These are phyloP conservation scores for Thyatira batis DNA, from an alignment of 2,888 invertebrate genomes.

Conservation along the genomic window DNA sequence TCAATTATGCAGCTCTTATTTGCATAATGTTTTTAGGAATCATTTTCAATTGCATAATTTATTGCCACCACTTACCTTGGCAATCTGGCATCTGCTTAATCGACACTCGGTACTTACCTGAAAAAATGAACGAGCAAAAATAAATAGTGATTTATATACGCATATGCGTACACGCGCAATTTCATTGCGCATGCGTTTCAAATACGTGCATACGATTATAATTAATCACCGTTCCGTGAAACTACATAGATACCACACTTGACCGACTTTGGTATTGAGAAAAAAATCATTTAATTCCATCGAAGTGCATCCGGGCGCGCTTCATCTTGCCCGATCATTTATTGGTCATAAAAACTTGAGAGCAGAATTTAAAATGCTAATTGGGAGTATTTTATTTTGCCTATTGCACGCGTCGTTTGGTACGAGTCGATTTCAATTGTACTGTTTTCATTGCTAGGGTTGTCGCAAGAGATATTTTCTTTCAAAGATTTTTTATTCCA, in stretches of 20 bases:
- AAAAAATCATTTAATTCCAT: conserved; percentile 36
- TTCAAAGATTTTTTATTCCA: no score
- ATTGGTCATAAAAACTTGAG: conserved; percentile 3
- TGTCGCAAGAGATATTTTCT: neutral
- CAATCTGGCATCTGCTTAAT: conserved; percentile 4
- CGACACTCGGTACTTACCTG: conserved; percentile 26
- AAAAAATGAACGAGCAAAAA: conserved; percentile 26
- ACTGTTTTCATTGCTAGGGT: neutral
- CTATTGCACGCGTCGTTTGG: neutral
- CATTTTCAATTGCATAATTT: conserved; percentile 16
- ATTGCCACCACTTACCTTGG: conserved; percentile 16
- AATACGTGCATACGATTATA: conserved; percentile 34
- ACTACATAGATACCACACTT: conserved; percentile 37
- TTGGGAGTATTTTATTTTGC: conserved; percentile 1
- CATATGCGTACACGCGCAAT: conserved; percentile 28
- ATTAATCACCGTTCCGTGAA: conserved; percentile 42
- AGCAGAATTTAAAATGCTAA: neutral
- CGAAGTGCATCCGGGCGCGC: conserved; percentile 27
- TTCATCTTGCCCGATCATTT: conserved; percentile 28
- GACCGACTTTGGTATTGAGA: conserved; percentile 47
- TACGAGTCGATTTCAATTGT: neutral
- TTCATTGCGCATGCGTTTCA: conserved; percentile 30
- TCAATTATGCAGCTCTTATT: neutral
- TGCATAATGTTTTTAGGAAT: neutral
- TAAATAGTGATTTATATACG: conserved; percentile 31